Percentiles rank a stretch among this genome's conserved stretches.
phyloP scores from a whole-genome alignment of 2,113 vertebrate genomes.

The Phrynosoma blainvillii region DNA sequence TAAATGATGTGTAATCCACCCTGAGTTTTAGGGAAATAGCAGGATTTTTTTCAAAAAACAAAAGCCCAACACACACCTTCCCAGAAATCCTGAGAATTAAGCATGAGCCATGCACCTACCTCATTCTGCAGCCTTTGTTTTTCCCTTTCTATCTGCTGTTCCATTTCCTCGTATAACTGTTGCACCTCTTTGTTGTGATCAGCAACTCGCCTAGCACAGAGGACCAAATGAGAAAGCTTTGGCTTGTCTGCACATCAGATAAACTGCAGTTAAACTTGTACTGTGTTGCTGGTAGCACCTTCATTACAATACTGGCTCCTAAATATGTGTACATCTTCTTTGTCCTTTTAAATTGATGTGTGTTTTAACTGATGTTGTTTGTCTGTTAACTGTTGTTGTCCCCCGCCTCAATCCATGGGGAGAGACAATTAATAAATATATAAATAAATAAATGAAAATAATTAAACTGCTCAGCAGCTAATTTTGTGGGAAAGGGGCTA shows the following conservation, averaged over 20 bases:
- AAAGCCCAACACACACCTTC: neutral
- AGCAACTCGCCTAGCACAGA: slow-evolving; percentile 59
- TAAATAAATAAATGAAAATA: too few species aligned
- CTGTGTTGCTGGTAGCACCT: neutral
- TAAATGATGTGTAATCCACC: neutral
- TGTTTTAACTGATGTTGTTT: too few species aligned
- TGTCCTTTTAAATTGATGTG: too few species aligned
- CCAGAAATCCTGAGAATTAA: neutral
- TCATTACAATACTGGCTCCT: neutral
- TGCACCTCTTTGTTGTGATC: slow-evolving; percentile 75
- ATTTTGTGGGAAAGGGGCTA: neutral
- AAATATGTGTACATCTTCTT: too few species aligned
- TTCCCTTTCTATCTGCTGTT: slow-evolving; percentile 75
- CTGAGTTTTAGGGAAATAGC: neutral
- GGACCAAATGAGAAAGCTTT: neutral
- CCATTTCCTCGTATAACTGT: slow-evolving; percentile 74
- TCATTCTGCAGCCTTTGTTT: slow-evolving; percentile 67
- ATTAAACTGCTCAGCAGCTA: neutral
- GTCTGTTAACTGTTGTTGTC: too few species aligned
- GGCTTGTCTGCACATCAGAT: neutral
- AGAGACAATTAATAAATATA: too few species aligned
- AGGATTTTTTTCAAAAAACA: neutral
- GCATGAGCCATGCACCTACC: slow-evolving; percentile 51
- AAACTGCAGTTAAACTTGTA: too few species aligned
- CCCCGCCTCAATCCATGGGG: too few species aligned